Base-by-base conservation (phyloP, 2,797 vertebrate genomes). In the Silurus lanzhouensis region DNA sequence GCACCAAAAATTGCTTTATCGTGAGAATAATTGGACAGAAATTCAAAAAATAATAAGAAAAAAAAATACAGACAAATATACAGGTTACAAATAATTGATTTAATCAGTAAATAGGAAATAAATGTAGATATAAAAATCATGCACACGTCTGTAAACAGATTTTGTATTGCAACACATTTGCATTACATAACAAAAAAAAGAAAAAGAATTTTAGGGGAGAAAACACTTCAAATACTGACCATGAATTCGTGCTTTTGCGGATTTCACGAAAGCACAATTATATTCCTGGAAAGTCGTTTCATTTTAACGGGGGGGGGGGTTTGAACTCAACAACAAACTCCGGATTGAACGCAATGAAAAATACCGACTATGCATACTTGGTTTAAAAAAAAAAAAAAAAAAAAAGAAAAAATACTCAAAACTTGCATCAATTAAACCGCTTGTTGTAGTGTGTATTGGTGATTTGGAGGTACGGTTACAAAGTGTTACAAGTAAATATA, bases 401-500 rank as follows among this genome's bases (percentile, higher is more conserved):
- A 7, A 38, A 78, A 78, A 78, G 27, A 9, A 20, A n/a, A 61
- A 60, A 60, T 31, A 9, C 8, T 58, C 15, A 57, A 76, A 58
- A 10, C 15, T 14, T 76, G 44, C 70, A 80, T 38, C 84, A 70
- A 58, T 76, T 87, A 76, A n/a, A 87, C 78, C 75, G 85, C 76
- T 77, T 68, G 71, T 83, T 66, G 87, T 89, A 89, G 89, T 90
- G 87, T 87, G 67, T 76, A 75, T 22, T 5, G 22, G 61, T 46
- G 58, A 79, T 48, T 38, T 48, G 22, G 79, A 68, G 84, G 70
- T 31, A 88, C 89, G 84, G 88, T 85, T 85, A 89, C 82, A 88
- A 91, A 92, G 88, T 82, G 87, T 89, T 93, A 92, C 88, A 91
- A 93, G 85, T 93, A 92, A 86, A 88, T 83, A 90, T 71, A 89